A percentile compares a stretch with the other conserved stretches of the same genome.
Evolutionary conservation across 2,113 vertebrate species (phyloP).

Genomic region (Perccottus glenii): DNA sequence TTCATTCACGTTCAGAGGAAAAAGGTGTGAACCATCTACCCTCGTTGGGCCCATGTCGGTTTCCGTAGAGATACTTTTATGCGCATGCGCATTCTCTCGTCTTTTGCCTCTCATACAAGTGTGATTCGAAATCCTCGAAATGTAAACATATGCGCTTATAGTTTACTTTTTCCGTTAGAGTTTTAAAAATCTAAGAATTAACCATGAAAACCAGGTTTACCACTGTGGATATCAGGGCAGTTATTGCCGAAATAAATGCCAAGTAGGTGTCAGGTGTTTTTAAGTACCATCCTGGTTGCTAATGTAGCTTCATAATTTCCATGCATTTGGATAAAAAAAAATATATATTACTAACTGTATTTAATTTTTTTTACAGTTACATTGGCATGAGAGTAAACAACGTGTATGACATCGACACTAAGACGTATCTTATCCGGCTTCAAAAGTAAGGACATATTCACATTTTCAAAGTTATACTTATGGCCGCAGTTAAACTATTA

Average conservation of each 20-base stretch:
- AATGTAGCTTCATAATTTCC: constrained; percentile 22
- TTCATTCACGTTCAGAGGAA: constrained; percentile 11
- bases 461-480: neutral
- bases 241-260: constrained; percentile 86
- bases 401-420: constrained; percentile 97
- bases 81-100: constrained; percentile 39
- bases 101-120: constrained; percentile 4
- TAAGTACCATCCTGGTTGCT: constrained; percentile 3
- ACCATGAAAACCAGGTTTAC: constrained; percentile 92
- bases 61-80: constrained; percentile 57
- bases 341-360: neutral
- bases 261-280: constrained; percentile 74
- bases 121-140: constrained; percentile 3
- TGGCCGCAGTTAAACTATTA: neutral
- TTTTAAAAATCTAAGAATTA: neutral
- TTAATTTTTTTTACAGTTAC: constrained; percentile 79
- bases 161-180: neutral
- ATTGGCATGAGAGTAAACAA: constrained; percentile 97
- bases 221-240: constrained; percentile 89
- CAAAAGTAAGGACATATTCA: constrained; percentile 85
- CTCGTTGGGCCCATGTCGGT: constrained; percentile 37
- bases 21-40: constrained; percentile 39
- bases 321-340: neutral
- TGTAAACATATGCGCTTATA: constrained; percentile 15
- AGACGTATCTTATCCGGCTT: constrained; percentile 95